A percentile compares a stretch with the other conserved stretches of the same genome.
These are phyloP conservation scores for Trichomalopsis sarcophagae DNA, from an alignment of 1,140 invertebrate species.

Conservation along the genomic window DNA sequence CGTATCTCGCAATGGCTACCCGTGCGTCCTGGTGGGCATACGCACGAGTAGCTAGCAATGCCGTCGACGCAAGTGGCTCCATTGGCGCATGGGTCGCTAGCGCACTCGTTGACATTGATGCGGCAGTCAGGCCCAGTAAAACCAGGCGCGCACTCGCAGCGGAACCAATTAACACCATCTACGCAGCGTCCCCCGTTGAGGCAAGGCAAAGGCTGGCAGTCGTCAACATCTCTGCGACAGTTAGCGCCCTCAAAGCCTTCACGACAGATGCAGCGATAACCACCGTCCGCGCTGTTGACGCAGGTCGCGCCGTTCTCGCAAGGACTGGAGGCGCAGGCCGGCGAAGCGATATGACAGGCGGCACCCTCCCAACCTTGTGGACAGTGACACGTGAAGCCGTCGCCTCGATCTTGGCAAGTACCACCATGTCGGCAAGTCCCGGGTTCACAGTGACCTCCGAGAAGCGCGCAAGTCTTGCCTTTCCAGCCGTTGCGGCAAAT, in stretches of 20 bases:
- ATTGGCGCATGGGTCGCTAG: constrained; percentile 87
- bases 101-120: constrained; percentile 87
- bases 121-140: constrained; percentile 85
- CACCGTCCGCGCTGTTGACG: constrained; percentile 81
- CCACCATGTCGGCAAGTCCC: constrained; percentile 80
- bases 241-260: constrained; percentile 80
- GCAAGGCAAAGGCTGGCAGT: constrained; percentile 81
- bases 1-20: constrained; percentile 82
- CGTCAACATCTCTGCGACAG: constrained; percentile 81
- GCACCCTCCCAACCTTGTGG: constrained; percentile 79
- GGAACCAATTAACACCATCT: constrained; percentile 87
- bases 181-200: constrained; percentile 87
- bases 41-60: constrained; percentile 85
- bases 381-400: constrained; percentile 80
- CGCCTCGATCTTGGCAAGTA: constrained; percentile 81
- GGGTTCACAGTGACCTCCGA: constrained; percentile 80
- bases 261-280: constrained; percentile 82
- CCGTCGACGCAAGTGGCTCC: constrained; percentile 88
- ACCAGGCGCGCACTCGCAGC: constrained; percentile 84
- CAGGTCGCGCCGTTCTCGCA: constrained; percentile 87
- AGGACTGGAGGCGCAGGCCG: constrained; percentile 83
- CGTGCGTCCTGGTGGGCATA: constrained; percentile 86
- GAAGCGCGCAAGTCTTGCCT: constrained; percentile 83
- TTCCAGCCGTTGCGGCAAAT: constrained; percentile 87
- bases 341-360: constrained; percentile 82